Evolutionary conservation across 2,113 vertebrate genomes (phyloP).

Genomic region (Drymodes brunneopygia): DNA sequence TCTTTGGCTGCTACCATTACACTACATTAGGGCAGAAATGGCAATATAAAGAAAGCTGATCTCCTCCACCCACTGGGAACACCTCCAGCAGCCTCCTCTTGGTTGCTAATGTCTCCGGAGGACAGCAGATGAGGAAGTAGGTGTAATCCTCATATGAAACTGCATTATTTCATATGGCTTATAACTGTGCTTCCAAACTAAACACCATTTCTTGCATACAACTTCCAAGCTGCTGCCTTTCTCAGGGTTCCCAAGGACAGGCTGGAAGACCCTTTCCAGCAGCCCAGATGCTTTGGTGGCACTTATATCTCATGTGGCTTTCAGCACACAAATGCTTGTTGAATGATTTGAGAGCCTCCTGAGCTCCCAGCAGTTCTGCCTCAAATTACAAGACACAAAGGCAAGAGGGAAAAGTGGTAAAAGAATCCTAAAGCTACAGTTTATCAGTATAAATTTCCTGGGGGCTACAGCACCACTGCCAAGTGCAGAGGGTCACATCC

Average conservation of each 20-base stretch:
- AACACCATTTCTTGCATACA: not conserved
- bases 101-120: not conserved
- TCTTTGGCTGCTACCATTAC: not conserved
- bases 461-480: not conserved
- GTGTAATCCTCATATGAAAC: not conserved
- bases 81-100: not conserved
- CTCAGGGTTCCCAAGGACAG: not conserved
- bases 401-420: not conserved
- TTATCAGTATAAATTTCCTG: not conserved
- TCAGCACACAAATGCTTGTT: not conserved
- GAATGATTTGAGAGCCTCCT: not conserved
- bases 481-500: not conserved
- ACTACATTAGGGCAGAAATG: not conserved
- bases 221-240: not conserved
- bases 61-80: not conserved
- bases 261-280: slow-evolving; percentile 3
- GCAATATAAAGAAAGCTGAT: not conserved
- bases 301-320: not conserved
- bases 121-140: not conserved
- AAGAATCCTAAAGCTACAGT: not conserved
- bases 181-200: not conserved
- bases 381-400: not conserved
- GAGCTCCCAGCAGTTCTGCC: not conserved
- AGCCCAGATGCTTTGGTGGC: not conserved
- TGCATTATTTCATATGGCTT: not conserved